Conservation (phyloP, 2,113 vertebrate genomes). For the Anseranas semipalmata region DNA sequence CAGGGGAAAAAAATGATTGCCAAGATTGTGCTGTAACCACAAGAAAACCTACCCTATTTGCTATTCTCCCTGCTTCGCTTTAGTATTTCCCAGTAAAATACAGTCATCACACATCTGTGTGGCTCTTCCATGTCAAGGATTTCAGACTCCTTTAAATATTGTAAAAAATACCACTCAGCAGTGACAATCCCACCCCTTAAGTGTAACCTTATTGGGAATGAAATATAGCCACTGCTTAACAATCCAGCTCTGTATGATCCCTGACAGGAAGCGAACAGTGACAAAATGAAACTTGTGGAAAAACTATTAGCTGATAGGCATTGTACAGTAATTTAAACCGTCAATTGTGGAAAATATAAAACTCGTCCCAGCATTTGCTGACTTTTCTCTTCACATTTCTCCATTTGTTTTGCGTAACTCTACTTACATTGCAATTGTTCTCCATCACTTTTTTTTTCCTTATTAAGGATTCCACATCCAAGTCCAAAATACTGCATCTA, state of each 20-base stretch:
- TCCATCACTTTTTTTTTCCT: not conserved
- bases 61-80: not conserved
- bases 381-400: not conserved
- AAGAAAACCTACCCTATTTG: not conserved
- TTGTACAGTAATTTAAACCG: not conserved
- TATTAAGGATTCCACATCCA: not conserved
- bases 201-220: not conserved
- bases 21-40: not conserved
- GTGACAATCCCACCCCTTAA: not conserved
- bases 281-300: not conserved
- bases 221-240: slow-evolving; percentile 13
- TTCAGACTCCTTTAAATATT: not conserved
- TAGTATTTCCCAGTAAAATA: not conserved
- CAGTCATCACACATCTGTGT: not conserved
- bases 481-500: not conserved
- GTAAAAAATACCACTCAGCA: not conserved
- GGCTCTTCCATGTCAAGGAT: not conserved
- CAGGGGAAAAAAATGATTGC: not conserved
- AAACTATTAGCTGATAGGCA: not conserved
- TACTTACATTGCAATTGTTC: not conserved
- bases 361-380: not conserved
- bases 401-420: not conserved
- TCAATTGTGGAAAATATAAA: not conserved
- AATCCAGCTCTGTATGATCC: not conserved
- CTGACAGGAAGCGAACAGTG: slow-evolving; percentile 12